Base-by-base conservation (phyloP, 2,113 vertebrate species). In the Danionella cerebrum region DNA sequence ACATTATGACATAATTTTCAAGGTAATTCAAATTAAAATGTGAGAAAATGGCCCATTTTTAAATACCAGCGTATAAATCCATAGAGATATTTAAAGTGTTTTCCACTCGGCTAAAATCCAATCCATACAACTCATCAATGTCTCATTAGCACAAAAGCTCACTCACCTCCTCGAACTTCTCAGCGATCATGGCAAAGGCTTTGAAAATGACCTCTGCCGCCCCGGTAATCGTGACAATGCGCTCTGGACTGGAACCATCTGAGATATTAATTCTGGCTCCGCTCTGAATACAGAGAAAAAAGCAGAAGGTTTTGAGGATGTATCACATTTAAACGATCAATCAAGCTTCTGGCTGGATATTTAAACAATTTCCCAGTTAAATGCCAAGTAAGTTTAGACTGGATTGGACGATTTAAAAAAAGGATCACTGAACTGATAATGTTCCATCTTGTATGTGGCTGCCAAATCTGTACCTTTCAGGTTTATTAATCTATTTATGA, bases 181-280 rank as follows among this genome's bases (percentile, higher is more conserved):
- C 84, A 62, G 93, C 92, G 74, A 96, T 96, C 93, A 96, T 95
- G 79, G 91, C 91, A 85, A 96, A 96, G 33, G 93, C 92, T 83
- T 89, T 93, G 84, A 94, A 96, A 84, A 96, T 93, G 21, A 91
- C 91, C 80, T 95, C 93, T 68, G 93, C 92, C 55, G 92, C 90
- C 64, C 93, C 93, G 42, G 93, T 95, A 84, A 96, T 94, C 70
- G 93, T 96, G 67, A 96, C 92, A 75, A 96, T 96, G 70, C 93
- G 89, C 84, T 96, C 93, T 2, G 93, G 93, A 82, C 92, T 95
- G 14, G 92, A 94, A 25, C 93, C 93, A 78, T 96, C 93, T 24
- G 93, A 96, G 81, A 96, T 96, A 87, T 94, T 96, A 85, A 96
- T 96, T 65, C 93, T 91, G 67, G 93, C 92, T 14, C 92, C 91